These are phyloP conservation scores for Melinaea menophilus DNA, from an alignment of 2,888 invertebrate species.

Conservation along the genomic window DNA sequence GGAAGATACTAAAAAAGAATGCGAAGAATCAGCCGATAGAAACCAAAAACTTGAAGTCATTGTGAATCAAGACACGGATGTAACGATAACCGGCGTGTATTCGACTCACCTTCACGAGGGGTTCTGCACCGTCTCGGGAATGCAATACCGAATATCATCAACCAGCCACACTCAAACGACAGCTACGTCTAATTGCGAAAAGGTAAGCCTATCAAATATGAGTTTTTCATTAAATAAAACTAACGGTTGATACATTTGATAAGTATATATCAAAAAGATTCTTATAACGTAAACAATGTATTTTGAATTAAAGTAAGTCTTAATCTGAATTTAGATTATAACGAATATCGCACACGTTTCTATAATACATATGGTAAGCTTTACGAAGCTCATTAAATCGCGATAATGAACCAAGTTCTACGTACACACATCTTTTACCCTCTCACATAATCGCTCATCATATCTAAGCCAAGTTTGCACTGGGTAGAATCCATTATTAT, in stretches of 20 bases:
- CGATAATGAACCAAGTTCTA: conserved; percentile 72
- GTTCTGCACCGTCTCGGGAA: conserved; percentile 89
- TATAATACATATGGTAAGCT: conserved; percentile 37
- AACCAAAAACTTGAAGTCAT: conserved; percentile 86
- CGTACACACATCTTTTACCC: conserved; percentile 67
- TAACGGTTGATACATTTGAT: no score
- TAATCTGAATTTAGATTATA: conserved; percentile 28
- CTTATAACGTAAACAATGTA: no score
- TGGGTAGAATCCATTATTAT: conserved; percentile 54
- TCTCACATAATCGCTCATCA: conserved; percentile 60
- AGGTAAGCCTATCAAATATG: conserved; percentile 58
- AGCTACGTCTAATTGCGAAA: conserved; percentile 86
- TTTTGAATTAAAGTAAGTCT: no score
- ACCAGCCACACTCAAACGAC: conserved; percentile 92
- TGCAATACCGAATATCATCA: conserved; percentile 93
- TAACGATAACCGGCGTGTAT: conserved; percentile 92
- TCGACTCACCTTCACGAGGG: conserved; percentile 90
- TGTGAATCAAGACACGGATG: conserved; percentile 90
- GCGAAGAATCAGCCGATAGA: conserved; percentile 57
- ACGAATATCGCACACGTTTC: conserved; percentile 36
- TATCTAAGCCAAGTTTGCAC: conserved; percentile 39
- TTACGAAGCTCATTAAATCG: conserved; percentile 65
- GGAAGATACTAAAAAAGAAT: conserved; percentile 65
- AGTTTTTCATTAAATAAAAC: no score
- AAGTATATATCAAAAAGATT: no score